phyloP scores from a whole-genome alignment of 1,140 invertebrate genomes.

The Onthophagus taurus region DNA sequence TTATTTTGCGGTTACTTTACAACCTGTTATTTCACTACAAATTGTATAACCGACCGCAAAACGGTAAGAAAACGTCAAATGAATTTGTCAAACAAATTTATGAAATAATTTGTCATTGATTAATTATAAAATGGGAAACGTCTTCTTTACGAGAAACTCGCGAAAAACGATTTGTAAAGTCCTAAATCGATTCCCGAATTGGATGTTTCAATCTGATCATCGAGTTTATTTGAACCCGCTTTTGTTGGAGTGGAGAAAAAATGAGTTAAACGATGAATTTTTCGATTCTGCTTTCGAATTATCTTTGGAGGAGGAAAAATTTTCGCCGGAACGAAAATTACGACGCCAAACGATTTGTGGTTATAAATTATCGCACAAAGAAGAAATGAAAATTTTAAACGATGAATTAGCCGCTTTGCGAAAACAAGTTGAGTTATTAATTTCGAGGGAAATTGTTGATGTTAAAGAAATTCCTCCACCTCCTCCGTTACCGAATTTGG shows the following conservation, averaged over 20 bases:
- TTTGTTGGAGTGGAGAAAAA: not conserved
- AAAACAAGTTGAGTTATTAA: slow-evolving; percentile 1
- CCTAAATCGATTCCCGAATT: too few relatives aligned
- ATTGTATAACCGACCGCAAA: too few relatives aligned
- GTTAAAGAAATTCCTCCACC: not conserved
- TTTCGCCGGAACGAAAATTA: not conserved
- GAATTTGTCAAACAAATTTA: too few relatives aligned
- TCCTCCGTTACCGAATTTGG: not conserved
- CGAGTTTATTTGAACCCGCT: not conserved
- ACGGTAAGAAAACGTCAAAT: too few relatives aligned
- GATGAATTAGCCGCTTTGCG: slow-evolving; percentile 5
- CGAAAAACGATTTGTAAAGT: too few relatives aligned
- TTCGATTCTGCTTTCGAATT: slow-evolving; percentile 8
- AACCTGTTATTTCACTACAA: too few relatives aligned
- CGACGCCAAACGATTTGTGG: not conserved
- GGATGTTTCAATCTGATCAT: not conserved
- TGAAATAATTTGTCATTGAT: too few relatives aligned
- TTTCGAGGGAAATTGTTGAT: not conserved
- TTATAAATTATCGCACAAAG: not conserved
- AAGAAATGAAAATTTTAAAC: not conserved
- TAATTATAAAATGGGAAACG: too few relatives aligned
- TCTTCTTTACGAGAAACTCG: too few relatives aligned
- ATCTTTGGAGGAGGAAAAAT: not conserved
- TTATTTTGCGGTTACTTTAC: too few relatives aligned
- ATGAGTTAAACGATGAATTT: not conserved